Percentiles rank a stretch among this genome's conserved stretches.
Evolutionary conservation across 2,113 vertebrate species (phyloP).

Genomic region (Cephalopholis sonnerati): DNA sequence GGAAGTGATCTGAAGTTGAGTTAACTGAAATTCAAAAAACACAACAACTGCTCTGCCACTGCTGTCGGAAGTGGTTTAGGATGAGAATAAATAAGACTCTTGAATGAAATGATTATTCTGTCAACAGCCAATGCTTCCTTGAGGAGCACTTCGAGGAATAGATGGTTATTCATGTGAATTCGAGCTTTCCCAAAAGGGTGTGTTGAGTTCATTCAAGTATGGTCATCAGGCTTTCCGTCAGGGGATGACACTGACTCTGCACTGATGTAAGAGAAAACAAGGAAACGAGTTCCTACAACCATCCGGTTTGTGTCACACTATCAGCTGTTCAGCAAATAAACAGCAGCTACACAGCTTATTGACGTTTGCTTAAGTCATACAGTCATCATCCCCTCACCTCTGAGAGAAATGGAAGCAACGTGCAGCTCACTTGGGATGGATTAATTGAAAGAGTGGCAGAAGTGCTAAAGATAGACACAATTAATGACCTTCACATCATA

Average conservation of each 20-base stretch:
- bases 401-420: neutral
- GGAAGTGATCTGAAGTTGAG: neutral
- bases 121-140: neutral
- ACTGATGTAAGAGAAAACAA: slow-evolving; percentile 5
- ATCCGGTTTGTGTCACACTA: neutral
- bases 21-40: neutral
- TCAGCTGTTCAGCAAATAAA: slow-evolving; percentile 3
- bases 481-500: neutral
- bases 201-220: neutral
- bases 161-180: neutral
- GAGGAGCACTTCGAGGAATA: neutral
- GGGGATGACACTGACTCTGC: neutral
- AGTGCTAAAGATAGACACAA: neutral
- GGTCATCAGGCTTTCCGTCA: neutral
- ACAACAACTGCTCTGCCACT: too few species aligned
- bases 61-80: neutral
- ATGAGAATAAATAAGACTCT: neutral
- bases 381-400: neutral
- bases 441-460: slow-evolving; percentile 8
- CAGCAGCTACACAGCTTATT: neutral
- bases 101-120: neutral
- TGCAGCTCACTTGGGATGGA: neutral
- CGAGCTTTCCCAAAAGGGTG: neutral
- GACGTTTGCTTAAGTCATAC: neutral
- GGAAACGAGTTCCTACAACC: neutral